Evolutionary conservation across 2,113 vertebrate genomes (phyloP).

Genomic region (Corythornis madagascariensis): DNA sequence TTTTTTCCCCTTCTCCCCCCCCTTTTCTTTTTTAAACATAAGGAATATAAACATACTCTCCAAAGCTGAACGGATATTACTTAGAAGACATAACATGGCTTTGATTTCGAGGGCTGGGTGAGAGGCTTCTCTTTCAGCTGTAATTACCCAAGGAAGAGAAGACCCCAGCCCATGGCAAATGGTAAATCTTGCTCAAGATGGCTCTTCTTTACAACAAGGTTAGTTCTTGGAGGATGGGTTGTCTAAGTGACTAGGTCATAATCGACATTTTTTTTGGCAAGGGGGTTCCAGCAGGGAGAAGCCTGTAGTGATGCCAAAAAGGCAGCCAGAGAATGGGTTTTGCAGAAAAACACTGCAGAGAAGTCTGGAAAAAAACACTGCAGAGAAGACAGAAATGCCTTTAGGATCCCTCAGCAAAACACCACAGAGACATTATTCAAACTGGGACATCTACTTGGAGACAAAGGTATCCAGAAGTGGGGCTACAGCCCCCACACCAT

Average conservation of each 20-base stretch:
- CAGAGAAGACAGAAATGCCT: background rate
- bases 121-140: background rate
- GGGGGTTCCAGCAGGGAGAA: background rate
- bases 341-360: slow-evolving; percentile 18
- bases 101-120: background rate
- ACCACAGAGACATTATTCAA: background rate
- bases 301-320: background rate
- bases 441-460: background rate
- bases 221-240: background rate
- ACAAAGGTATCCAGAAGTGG: background rate
- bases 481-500: background rate
- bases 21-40: background rate
- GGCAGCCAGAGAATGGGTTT: slow-evolving; percentile 8
- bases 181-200: background rate
- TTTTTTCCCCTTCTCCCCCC: fast-evolving
- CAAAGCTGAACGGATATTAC: slow-evolving; percentile 32
- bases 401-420: background rate
- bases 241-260: background rate
- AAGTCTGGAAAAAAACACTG: background rate
- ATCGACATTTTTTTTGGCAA: background rate
- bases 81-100: slow-evolving; percentile 25
- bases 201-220: background rate
- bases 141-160: background rate
- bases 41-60: slow-evolving; percentile 59
- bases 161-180: background rate